Percentiles rank a stretch among this genome's conserved stretches.
Conservation (phyloP, 1,140 invertebrate species). For the Bombus consobrinus region DNA sequence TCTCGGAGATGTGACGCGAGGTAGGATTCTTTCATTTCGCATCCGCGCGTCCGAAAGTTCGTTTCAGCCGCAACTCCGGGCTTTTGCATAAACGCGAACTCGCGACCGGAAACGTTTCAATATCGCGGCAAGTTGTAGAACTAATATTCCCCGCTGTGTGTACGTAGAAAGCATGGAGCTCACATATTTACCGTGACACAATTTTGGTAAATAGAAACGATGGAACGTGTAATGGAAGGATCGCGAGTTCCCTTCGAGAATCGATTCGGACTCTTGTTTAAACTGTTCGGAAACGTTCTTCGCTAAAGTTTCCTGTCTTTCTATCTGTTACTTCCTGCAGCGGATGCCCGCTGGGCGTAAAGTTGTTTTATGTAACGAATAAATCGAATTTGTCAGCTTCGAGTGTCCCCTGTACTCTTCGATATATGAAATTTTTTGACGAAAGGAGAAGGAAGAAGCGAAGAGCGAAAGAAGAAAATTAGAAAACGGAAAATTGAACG, state of each 20-base stretch:
- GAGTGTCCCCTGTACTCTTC: no score
- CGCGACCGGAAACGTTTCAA: constrained; percentile 33
- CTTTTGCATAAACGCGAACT: constrained; percentile 35
- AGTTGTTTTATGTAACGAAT: background rate
- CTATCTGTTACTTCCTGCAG: background rate
- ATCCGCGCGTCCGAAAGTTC: constrained; percentile 19
- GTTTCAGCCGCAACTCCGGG: constrained; percentile 14
- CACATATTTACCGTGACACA: constrained; percentile 39
- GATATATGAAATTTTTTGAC: no score
- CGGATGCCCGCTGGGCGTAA: background rate
- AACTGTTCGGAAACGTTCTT: background rate
- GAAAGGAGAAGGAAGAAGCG: no score
- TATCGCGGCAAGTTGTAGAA: constrained; percentile 44
- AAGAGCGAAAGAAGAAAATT: no score
- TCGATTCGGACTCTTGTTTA: constrained; percentile 25
- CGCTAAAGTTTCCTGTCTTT: no score
- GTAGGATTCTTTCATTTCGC: constrained; percentile 50
- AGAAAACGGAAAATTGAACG: no score
- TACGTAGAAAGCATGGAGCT: constrained; percentile 4
- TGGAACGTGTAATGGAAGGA: constrained; percentile 35
- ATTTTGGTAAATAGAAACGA: constrained; percentile 50
- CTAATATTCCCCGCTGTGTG: constrained; percentile 33
- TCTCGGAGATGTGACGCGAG: background rate
- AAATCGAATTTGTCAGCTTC: background rate
- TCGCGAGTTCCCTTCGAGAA: background rate